A percentile compares a stretch with the other conserved stretches of the same genome.
phyloP scores from a whole-genome alignment of 2,888 invertebrate genomes.

The Apomyelois bistriatella region DNA sequence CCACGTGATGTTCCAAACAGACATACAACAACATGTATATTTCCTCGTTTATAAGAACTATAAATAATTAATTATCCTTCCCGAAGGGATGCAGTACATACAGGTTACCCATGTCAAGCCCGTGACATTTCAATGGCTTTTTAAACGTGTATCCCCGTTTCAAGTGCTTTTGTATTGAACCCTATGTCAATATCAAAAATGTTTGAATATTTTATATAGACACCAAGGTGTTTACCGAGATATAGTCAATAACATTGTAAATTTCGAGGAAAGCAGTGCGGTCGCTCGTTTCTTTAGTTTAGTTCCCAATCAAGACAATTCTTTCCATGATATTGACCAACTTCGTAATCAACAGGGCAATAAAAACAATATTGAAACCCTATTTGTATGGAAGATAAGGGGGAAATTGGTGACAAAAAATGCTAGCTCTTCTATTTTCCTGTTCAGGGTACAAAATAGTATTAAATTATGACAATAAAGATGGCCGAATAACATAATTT shows the following conservation, averaged over 20 bases:
- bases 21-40: slow-evolving; percentile 20
- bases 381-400: too few species aligned
- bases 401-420: background rate
- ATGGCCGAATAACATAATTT: background rate
- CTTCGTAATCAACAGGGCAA: too few species aligned
- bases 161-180: background rate
- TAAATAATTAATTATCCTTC: slow-evolving; percentile 65
- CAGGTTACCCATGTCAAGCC: slow-evolving; percentile 58
- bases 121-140: slow-evolving; percentile 73
- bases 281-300: too few species aligned
- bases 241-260: too few species aligned
- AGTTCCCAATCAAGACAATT: too few species aligned
- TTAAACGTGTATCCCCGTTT: slow-evolving; percentile 57
- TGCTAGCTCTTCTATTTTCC: background rate
- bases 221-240: too few species aligned
- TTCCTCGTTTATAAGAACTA: slow-evolving; percentile 53
- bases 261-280: too few species aligned
- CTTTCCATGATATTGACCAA: too few species aligned
- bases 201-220: background rate
- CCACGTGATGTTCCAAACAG: slow-evolving; percentile 10
- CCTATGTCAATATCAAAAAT: background rate
- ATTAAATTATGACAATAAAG: background rate
- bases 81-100: slow-evolving; percentile 43
- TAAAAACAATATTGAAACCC: too few species aligned
- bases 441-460: background rate